These are phyloP conservation scores for Rhyacophila brunnea DNA, from an alignment of 1,140 invertebrate genomes.

Conservation along the genomic window DNA sequence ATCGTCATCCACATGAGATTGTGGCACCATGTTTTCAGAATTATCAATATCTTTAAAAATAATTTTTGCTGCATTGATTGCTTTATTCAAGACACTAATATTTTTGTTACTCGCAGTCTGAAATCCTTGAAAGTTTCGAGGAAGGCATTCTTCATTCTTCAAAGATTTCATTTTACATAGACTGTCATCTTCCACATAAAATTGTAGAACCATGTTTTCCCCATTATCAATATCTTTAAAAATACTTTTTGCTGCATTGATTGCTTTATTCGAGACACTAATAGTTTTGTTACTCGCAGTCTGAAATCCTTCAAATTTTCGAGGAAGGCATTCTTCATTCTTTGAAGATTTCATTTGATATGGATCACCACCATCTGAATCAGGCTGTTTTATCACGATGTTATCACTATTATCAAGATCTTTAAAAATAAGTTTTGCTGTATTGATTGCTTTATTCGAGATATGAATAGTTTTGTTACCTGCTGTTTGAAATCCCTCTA, in stretches of 20 bases:
- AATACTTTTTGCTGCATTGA: constrained; percentile 30
- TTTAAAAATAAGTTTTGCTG: constrained; percentile 5
- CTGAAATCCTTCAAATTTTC: constrained; percentile 13
- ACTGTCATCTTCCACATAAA: too few relatives aligned
- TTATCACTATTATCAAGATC: too few relatives aligned
- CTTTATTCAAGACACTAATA: constrained; percentile 41
- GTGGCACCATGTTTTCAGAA: background rate
- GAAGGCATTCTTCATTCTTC: background rate
- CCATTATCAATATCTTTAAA: constrained; percentile 24
- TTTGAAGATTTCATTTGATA: background rate
- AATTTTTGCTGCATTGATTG: constrained; percentile 36
- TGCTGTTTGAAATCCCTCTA: constrained; percentile 21
- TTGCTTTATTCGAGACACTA: constrained; percentile 17
- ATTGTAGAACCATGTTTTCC: too few relatives aligned
- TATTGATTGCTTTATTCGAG: constrained; percentile 40
- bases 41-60: too few relatives aligned
- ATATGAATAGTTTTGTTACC: constrained; percentile 41
- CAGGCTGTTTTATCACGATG: background rate
- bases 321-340: too few relatives aligned
- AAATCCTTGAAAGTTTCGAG: constrained; percentile 7
- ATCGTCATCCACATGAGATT: background rate
- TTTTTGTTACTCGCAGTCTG: constrained; percentile 37
- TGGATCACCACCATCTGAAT: background rate
- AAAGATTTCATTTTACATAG: background rate
- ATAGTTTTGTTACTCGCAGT: constrained; percentile 27